Conservation (phyloP, 2,113 vertebrate species). For the Rhinolophus ferrumequinum region DNA sequence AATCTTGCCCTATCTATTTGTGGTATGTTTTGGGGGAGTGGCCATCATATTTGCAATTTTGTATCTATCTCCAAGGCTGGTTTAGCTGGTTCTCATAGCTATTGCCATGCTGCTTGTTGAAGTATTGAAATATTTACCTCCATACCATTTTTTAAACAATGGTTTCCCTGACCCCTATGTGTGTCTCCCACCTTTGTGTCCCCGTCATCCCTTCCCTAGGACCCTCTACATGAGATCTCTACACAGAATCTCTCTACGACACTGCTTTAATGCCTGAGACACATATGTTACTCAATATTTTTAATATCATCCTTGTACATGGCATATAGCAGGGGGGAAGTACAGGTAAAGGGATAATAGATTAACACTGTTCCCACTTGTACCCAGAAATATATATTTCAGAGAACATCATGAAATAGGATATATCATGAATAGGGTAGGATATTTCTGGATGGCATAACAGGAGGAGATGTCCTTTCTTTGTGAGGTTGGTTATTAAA, state of each 20-base stretch:
- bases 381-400: not conserved
- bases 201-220: not conserved
- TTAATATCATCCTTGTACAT: not conserved
- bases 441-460: constrained; percentile 21
- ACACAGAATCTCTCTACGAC: not conserved
- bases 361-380: not conserved
- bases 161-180: not conserved
- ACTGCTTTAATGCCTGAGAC: not conserved
- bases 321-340: not conserved
- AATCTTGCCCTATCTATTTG: not conserved
- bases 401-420: not conserved
- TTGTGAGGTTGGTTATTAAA: constrained; percentile 68
- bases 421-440: too few species aligned
- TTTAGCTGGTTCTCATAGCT: not conserved
- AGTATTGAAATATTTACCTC: not conserved
- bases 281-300: not conserved
- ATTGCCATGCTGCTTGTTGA: not conserved
- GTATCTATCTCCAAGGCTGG: not conserved
- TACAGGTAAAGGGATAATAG: not conserved
- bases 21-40: not conserved
- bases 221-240: not conserved
- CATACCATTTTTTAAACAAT: not conserved
- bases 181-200: not conserved
- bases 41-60: not conserved
- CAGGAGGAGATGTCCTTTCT: constrained; percentile 60